These are phyloP conservation scores for Aplochiton taeniatus DNA, from an alignment of 2,797 vertebrate genomes.

Conservation along the genomic window DNA sequence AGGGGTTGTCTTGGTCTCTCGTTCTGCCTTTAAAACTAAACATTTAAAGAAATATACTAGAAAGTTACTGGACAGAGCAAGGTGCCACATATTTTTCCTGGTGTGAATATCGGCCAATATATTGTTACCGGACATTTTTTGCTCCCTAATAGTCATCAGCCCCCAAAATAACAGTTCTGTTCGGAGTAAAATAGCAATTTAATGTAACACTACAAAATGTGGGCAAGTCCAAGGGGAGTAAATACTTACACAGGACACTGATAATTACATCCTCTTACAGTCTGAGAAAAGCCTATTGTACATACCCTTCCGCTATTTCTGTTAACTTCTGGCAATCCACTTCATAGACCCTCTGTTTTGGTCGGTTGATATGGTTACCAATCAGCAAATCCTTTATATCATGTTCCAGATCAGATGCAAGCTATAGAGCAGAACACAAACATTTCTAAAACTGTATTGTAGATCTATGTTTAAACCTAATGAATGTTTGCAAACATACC, in stretches of 20 bases:
- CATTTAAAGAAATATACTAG: conserved; percentile 2
- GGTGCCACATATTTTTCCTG: too few relatives aligned
- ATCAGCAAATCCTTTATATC: conserved; percentile 77
- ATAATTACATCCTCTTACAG: not conserved
- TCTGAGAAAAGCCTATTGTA: conserved; percentile 5
- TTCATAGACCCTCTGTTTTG: conserved; percentile 86
- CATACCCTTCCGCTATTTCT: conserved; percentile 82
- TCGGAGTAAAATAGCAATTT: too few relatives aligned
- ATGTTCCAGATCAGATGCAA: conserved; percentile 52
- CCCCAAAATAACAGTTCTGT: too few relatives aligned
- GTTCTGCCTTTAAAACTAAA: conserved; percentile 68
- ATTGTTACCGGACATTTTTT: too few relatives aligned
- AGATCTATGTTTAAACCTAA: too few relatives aligned
- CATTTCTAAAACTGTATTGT: not conserved
- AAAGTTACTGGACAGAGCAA: too few relatives aligned
- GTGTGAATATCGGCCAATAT: too few relatives aligned
- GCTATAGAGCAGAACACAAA: conserved; percentile 45
- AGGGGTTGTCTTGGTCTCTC: conserved; percentile 65
- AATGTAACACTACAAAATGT: too few relatives aligned
- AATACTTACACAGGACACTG: too few relatives aligned
- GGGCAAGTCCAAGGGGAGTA: too few relatives aligned
- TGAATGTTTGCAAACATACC: too few relatives aligned
- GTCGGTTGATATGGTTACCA: conserved; percentile 79
- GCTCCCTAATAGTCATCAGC: too few relatives aligned
- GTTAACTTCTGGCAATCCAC: conserved; percentile 78